Conservation (phyloP, 2,797 vertebrate genomes). For the Hippocampus kuda region DNA sequence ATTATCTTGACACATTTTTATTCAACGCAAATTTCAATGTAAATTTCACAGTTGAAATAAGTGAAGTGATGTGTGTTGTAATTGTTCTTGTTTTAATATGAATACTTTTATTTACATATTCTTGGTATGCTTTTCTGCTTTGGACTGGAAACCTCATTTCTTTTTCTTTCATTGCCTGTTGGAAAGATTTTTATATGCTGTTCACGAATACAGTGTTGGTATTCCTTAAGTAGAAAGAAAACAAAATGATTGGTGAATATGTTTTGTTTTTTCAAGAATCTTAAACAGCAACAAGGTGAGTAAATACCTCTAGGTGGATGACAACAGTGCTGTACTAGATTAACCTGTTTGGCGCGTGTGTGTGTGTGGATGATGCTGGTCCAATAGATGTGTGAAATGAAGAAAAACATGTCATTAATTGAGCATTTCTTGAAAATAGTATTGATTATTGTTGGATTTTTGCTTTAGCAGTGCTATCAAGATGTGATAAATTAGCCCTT, state of each 20-base stretch:
- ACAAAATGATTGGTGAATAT: constrained; percentile 29
- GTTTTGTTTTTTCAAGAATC: constrained; percentile 43
- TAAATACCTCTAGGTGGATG: constrained; percentile 58
- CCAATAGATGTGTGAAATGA: constrained; percentile 37
- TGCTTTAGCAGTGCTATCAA: constrained; percentile 62
- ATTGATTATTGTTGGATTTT: constrained; percentile 60
- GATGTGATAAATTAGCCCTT: constrained; percentile 52
- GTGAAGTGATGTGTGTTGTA: constrained; percentile 69
- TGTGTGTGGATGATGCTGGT: constrained; percentile 39
- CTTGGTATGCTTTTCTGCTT: constrained; percentile 57
- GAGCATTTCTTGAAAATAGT: constrained; percentile 57
- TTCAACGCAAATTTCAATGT: constrained; percentile 55
- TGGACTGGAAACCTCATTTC: constrained; percentile 58
- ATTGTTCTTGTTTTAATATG: constrained; percentile 61
- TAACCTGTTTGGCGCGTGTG: constrained; percentile 52
- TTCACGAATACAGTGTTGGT: constrained; percentile 53
- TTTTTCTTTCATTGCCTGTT: constrained; percentile 43
- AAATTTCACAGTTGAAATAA: constrained; percentile 65
- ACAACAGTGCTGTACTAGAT: constrained; percentile 53
- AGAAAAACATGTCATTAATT: constrained; percentile 38
- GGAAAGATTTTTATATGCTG: constrained; percentile 56
- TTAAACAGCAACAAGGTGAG: constrained; percentile 33
- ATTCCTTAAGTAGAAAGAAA: constrained; percentile 49
- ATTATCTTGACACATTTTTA: constrained; percentile 44
- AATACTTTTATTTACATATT: constrained; percentile 62